Percentiles rank a stretch among this genome's conserved stretches.
These are phyloP conservation scores for Pseudochaenichthys georgianus DNA, from an alignment of 2,797 vertebrate species.

Conservation along the genomic window DNA sequence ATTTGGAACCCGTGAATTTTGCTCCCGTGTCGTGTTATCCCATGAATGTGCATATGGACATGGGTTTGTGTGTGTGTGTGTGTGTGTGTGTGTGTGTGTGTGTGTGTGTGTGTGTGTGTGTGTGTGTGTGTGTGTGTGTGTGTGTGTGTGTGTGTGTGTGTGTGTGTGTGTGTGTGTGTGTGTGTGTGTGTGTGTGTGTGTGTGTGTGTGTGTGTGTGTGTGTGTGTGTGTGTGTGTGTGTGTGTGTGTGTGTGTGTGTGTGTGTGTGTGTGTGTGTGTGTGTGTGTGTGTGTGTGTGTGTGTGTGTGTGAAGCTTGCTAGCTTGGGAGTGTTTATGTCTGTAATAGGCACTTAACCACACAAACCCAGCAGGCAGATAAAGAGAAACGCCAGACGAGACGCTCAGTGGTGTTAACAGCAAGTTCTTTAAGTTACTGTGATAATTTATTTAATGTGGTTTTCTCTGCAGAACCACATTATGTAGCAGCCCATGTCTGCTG, in stretches of 20 bases:
- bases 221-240: no score
- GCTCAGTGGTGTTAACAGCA: conserved; percentile 44
- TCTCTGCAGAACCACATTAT: conserved; percentile 30
- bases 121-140: no score
- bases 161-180: no score
- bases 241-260: no score
- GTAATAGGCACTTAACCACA: conserved; percentile 70
- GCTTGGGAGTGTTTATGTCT: conserved; percentile 71
- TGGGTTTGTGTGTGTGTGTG: not conserved
- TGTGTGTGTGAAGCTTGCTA: conserved; percentile 51
- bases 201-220: no score
- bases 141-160: no score
- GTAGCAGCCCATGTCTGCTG: conserved; percentile 26
- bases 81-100: no score
- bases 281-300: conserved; percentile 20
- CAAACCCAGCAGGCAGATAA: conserved; percentile 65
- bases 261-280: conserved; percentile 7
- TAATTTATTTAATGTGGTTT: conserved; percentile 52
- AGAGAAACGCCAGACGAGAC: conserved; percentile 59
- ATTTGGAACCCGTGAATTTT: not conserved
- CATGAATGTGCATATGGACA: conserved; percentile 23
- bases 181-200: no score
- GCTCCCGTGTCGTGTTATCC: not conserved
- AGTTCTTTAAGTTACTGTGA: conserved; percentile 47
- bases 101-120: no score